Evolutionary conservation across 1,140 invertebrate genomes (phyloP).

Genomic region (Bombus consobrinus): DNA sequence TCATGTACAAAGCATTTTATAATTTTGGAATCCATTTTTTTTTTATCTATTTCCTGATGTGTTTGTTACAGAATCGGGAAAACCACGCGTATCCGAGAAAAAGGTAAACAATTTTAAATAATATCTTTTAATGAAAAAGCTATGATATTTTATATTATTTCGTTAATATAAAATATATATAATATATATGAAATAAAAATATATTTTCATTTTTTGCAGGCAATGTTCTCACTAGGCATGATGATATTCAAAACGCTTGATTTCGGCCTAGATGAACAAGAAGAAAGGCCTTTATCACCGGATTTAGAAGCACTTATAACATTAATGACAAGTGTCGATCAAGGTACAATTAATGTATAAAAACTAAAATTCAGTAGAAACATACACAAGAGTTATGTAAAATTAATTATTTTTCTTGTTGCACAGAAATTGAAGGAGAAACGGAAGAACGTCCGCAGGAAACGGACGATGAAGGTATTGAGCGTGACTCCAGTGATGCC

Average conservation of each 20-base stretch:
- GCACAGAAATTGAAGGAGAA: conserved; percentile 50
- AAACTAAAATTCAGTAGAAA: no score
- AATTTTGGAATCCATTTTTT: neutral
- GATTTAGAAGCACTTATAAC: conserved; percentile 93
- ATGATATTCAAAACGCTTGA: conserved; percentile 95
- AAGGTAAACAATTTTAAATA: conserved; percentile 64
- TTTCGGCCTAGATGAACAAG: conserved; percentile 91
- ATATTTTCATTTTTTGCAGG: conserved; percentile 83
- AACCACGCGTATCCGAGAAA: conserved; percentile 66
- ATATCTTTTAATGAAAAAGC: neutral
- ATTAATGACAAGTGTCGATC: conserved; percentile 87
- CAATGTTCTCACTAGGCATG: conserved; percentile 91
- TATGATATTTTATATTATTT: conserved; percentile 1
- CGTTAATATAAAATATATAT: no score
- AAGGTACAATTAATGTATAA: conserved; percentile 80
- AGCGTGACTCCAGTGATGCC: conserved; percentile 91
- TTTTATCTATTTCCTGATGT: neutral
- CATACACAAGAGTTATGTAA: neutral
- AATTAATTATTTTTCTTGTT: neutral
- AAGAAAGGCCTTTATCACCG: conserved; percentile 92
- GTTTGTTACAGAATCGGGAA: conserved; percentile 67
- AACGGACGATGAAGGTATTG: conserved; percentile 95
- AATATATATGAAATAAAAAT: neutral
- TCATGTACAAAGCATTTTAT: neutral
- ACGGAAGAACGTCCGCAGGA: conserved; percentile 83